Evolutionary conservation across 1,140 invertebrate genomes (phyloP), one percentile per base, ranked within the genome.

Genomic region (Bicyclus anynana): DNA sequence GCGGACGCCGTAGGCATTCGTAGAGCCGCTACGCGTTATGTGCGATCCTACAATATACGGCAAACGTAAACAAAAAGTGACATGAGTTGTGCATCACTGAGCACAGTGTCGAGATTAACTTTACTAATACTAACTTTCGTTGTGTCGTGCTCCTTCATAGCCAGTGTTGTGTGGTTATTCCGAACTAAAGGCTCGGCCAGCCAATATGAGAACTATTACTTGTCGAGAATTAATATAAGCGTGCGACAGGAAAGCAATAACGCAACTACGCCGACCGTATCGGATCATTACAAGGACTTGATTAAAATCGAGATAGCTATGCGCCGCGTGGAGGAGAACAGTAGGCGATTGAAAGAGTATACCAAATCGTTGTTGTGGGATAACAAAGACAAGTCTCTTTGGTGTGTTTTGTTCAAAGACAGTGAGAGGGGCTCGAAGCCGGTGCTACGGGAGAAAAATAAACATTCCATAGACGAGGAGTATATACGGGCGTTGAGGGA

Each of bases 361-460:
- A 89, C 89, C 13, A 87, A 87, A 59, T 87, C 82, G 40, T 77
- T 90, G 59, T 69, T 90, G 33, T 90, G 87, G 89, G 87, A 90
- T 72, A 89, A 89, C 66, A 90, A 89, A 59, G 89, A 90, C 48
- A 90, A 89, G 69, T 85, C 87, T 21, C 67, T 90, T 65, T 90
- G 89, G 89, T 89, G 87, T 75, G 86, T 90, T 64, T 82, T 90
- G 60, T 90, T 90, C 59, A 90, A 90, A 66, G 87, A 90, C 59
- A 84, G 78, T 77, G 84, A 80, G 62, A 72, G 68, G 51, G 55
- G 50, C 54, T 61, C 54, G 56, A 83, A 84, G 53, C 49, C 69
- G 23, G 49, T 62, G 50, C 58, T 52, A 35, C 55, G 65, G 26
- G 71, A 56, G 47, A 81, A 79, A 57, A 76, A 72, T 70, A 80